phyloP scores from a whole-genome alignment of 2,797 vertebrate species.

The Sebastes vulpes region DNA sequence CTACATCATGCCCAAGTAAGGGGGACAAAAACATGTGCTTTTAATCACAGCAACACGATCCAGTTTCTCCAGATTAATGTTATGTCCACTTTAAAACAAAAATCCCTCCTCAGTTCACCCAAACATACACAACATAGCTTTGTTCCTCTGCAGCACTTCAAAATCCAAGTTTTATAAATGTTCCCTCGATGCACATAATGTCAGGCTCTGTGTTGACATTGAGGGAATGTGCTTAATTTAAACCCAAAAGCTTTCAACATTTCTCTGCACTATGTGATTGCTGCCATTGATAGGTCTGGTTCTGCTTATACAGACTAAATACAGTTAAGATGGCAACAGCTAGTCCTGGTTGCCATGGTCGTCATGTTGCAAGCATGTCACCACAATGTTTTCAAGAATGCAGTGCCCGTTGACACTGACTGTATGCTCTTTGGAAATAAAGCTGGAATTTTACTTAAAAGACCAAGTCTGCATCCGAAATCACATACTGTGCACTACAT shows the following conservation, averaged over 20 bases:
- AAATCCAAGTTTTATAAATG: not conserved
- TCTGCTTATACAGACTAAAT: constrained; percentile 33
- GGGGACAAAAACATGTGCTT: constrained; percentile 75
- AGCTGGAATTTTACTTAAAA: not conserved
- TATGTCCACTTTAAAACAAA: constrained; percentile 48
- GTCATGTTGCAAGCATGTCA: constrained; percentile 32
- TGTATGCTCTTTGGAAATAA: not conserved
- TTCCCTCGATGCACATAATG: not conserved
- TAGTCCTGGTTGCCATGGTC: constrained; percentile 46
- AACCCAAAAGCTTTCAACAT: constrained; percentile 18
- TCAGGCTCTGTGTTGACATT: not conserved
- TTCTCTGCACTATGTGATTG: constrained; percentile 10
- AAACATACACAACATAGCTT: constrained; percentile 19
- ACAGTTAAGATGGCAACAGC: constrained; percentile 19
- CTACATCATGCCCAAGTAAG: constrained; percentile 40
- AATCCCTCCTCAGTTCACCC: constrained; percentile 5
- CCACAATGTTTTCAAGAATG: constrained; percentile 23
- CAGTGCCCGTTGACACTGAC: not conserved
- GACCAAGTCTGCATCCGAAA: rapidly evolving
- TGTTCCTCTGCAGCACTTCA: constrained; percentile 18
- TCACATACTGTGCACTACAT: too few species aligned
- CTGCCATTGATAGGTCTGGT: constrained; percentile 12
- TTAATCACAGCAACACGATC: constrained; percentile 68
- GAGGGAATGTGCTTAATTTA: constrained; percentile 11
- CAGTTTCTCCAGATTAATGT: constrained; percentile 60